phyloP scores from a whole-genome alignment of 2,888 invertebrate species.

The Parnassius glacialis region DNA sequence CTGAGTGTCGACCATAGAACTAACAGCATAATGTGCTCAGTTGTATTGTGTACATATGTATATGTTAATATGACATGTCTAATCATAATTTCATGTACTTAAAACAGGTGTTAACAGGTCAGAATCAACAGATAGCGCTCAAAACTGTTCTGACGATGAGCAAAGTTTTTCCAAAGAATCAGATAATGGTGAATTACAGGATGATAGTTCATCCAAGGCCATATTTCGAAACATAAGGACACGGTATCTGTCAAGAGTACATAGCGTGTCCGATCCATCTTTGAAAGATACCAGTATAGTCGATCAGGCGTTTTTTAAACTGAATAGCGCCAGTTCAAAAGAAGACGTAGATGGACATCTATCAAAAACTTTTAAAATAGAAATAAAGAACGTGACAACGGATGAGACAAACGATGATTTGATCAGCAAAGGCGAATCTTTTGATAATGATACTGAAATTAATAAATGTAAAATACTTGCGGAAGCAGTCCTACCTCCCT shows the following conservation, averaged over 20 bases:
- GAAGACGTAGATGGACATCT: conserved; percentile 29
- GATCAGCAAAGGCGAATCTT: conserved; percentile 36
- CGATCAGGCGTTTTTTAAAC: conserved; percentile 64
- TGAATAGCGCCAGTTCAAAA: conserved; percentile 40
- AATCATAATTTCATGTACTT: conserved; percentile 64
- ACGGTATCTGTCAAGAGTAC: conserved; percentile 68
- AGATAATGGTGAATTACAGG: conserved; percentile 52
- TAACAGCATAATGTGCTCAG: conserved; percentile 37
- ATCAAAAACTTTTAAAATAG: conserved; percentile 43
- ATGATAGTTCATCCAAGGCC: conserved; percentile 58
- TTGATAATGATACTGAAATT: conserved; percentile 35
- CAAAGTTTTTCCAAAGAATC: conserved; percentile 50
- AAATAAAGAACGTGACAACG: conserved; percentile 59
- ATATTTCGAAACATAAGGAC: conserved; percentile 68
- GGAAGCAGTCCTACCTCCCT: conserved; percentile 44
- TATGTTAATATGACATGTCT: conserved; percentile 52
- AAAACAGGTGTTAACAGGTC: conserved; percentile 73
- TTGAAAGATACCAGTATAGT: conserved; percentile 51
- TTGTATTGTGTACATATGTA: conserved; percentile 42
- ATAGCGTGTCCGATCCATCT: conserved; percentile 61
- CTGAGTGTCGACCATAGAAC: conserved; percentile 38
- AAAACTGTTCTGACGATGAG: conserved; percentile 56
- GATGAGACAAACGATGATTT: conserved; percentile 64
- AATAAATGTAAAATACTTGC: conserved; percentile 35
- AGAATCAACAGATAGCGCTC: conserved; percentile 65